Percentiles rank a stretch among this genome's conserved stretches.
Evolutionary conservation across 1,140 invertebrate species (phyloP).

Genomic region (Nymphalis io): DNA sequence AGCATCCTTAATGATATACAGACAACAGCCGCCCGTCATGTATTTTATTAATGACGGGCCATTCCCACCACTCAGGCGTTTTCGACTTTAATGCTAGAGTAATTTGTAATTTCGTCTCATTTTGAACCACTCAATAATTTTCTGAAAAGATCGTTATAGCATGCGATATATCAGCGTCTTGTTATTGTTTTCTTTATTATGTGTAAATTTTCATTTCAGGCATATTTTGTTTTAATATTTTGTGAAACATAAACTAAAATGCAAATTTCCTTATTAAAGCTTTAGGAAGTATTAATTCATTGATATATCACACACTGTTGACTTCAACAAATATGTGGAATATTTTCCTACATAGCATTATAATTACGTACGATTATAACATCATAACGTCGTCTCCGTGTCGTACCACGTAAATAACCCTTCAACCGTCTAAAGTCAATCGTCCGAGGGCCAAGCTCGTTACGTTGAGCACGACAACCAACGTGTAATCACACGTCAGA

Average conservation of each 20-base stretch:
- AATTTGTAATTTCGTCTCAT: constrained; percentile 54
- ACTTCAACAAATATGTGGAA: background rate
- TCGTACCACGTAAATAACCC: constrained; percentile 25
- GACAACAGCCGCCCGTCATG: constrained; percentile 34
- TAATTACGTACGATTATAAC: too few species aligned
- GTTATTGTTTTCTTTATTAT: background rate
- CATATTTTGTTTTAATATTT: too few species aligned
- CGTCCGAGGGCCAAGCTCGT: constrained; percentile 40
- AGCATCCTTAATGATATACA: constrained; percentile 27
- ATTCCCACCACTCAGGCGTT: constrained; percentile 41
- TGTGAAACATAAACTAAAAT: too few species aligned
- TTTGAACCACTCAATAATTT: constrained; percentile 52
- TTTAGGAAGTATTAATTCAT: too few species aligned
- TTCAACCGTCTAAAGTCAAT: constrained; percentile 38
- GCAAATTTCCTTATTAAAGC: too few species aligned
- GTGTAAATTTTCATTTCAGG: too few species aligned
- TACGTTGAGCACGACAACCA: constrained; percentile 45
- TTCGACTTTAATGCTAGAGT: constrained; percentile 46
- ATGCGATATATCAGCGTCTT: constrained; percentile 9
- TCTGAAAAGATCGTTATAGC: constrained; percentile 32
- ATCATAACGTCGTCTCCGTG: background rate
- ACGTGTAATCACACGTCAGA: constrained; percentile 52
- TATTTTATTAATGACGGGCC: constrained; percentile 45
- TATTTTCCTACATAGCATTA: too few species aligned
- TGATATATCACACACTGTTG: too few species aligned